Evolutionary conservation across 1,140 invertebrate species (phyloP), one percentile per base, ranked within the genome.

Genomic region (Olivierus martensii): DNA sequence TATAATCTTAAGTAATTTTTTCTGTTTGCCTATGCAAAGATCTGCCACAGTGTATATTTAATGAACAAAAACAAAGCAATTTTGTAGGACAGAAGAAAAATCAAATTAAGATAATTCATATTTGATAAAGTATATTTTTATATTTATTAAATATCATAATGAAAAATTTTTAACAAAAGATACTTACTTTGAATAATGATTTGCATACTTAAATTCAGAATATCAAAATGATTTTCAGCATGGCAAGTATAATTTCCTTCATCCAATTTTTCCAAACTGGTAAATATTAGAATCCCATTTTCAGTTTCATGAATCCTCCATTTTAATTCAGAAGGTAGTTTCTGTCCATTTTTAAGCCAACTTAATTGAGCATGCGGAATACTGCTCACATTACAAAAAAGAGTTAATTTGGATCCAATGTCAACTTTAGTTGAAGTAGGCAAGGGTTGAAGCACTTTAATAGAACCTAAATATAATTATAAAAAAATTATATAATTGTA

Each of bases 181-280:
- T 15, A 43, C 49, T 44, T 35, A 55, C 56, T 52, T 52, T 52
- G 51, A 4, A 54, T 44, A 46, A 35, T 15, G 0, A 55, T n/a
- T 45, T 43, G 11, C 9, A 43, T 55, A 44, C 34, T 52, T 10
- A 45, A 37, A 21, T 48, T 41, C 18, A 46, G 46, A 14, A 44
- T 36, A 18, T 52, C 43, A 46, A 45, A 51, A 4, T 49, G 17
- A 51, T 49, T 52, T 12, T 19, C 49, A n/a, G 44, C 49, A 11
- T 48, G 45, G 17, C 56, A 58, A 11, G 56, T 58, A 22, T 58
- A 58, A 21, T 58, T 58, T 51, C 56, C 56, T 45, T 49, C 36
- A 49, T 58, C 56, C 15, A 34, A 19, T 22, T 35, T 6, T 19
- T 46, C 10, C 5, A 58, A 41, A 35, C 44, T 17, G 19, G 9